Base-by-base conservation (phyloP, 2,797 vertebrate genomes). In the Sorex maritimensis region DNA sequence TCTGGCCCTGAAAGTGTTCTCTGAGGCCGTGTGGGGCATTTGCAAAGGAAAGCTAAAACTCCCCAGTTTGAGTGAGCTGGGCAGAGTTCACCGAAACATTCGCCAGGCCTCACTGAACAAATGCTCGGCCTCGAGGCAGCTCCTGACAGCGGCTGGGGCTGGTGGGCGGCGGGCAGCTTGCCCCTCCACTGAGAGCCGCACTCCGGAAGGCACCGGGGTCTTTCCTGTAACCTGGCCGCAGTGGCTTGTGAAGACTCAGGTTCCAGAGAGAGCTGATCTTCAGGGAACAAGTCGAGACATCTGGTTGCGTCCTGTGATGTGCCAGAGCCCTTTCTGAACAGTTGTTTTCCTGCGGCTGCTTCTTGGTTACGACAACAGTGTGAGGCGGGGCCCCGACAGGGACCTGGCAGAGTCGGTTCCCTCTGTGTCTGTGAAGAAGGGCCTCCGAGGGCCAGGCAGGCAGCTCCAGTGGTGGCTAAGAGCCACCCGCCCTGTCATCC, bases 21-120 rank as follows among this genome's bases (percentile, higher is more conserved):
- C 67, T 74, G 58, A 34, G 81, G 13, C 6, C 26, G 34, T 28
- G 38, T 2, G 19, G 46, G 5, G 15, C 19, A 84, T 86, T 92
- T 55, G 38, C 13, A 81, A 81, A 63, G 41, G n/a, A 79, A 55
- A 86, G 69, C 21, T 46, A 44, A 93, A 91, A 73, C 71, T 30
- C 61, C 41, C 21, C 0, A 10, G 58, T 89, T 94, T 86, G 81
- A 88, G 69, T 61, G 49, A 49, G 34, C 75, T 58, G 49, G 74
- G 34, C 80, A 15, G 63, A 81, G 55, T 88, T 94, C 72, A 61
- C 61, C 88, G 69, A 49, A 89, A 61, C 69, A 67, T 84, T 90
- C 5, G 26, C 46, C 67, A 90, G 95, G 24, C 68, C 75, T 69
- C 13, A 38, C 84, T 55, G 21, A 30, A 55, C 5, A 44, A 12